These are phyloP conservation scores for Chinchilla lanigera DNA, from an alignment of 2,113 vertebrate genomes.

Conservation along the genomic window DNA sequence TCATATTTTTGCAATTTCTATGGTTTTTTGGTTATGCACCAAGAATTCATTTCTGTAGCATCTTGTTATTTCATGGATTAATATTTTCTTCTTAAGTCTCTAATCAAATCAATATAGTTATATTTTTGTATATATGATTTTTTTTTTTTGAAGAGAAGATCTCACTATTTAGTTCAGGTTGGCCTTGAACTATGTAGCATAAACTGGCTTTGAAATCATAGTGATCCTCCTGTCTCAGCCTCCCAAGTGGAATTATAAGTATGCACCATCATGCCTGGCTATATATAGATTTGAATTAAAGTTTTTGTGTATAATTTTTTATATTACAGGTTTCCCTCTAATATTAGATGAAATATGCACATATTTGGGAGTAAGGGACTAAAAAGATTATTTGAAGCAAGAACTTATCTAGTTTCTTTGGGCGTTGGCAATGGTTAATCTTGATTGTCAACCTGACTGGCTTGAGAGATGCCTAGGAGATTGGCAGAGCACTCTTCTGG, in stretches of 20 bases:
- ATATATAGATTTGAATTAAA: background rate
- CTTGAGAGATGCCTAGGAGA: background rate
- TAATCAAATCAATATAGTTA: background rate
- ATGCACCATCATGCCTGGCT: background rate
- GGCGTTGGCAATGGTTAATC: background rate
- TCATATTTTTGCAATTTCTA: background rate
- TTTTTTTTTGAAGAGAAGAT: background rate
- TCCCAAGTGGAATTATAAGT: background rate
- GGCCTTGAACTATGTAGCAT: background rate
- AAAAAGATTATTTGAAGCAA: background rate
- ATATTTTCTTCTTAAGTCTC: background rate
- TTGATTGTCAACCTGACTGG: background rate
- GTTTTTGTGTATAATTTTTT: background rate
- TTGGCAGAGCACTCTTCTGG: background rate
- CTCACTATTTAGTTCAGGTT: background rate
- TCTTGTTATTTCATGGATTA: background rate
- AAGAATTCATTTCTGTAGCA: background rate
- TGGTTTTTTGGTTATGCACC: background rate
- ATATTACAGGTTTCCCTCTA: background rate
- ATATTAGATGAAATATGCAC: background rate
- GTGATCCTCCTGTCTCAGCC: background rate
- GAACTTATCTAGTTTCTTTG: background rate
- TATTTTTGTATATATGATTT: background rate
- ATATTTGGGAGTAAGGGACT: background rate
- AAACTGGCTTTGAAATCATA: background rate